Evolutionary conservation across 1,140 invertebrate genomes (phyloP), one percentile per base, ranked within the genome.

Genomic region (Anastrepha ludens): DNA sequence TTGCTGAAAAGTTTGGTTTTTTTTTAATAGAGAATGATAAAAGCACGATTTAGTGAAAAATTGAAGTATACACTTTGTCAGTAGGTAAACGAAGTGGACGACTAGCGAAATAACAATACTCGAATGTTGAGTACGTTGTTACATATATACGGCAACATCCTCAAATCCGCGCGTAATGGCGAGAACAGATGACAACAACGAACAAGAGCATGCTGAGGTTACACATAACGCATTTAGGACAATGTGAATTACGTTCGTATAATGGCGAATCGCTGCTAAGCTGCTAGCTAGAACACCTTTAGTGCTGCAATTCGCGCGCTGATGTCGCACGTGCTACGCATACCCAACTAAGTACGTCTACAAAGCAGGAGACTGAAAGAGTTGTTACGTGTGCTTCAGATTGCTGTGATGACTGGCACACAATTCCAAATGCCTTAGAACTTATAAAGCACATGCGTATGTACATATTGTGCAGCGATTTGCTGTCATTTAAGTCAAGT

Each of bases 301-400:
- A 81, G 74, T 81, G 74, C 74, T 55, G 74, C 74, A 55, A 81
- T 81, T 81, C 74, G 74, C 74, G 47, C 74, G 44, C 74, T 81
- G 74, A 81, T 81, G 74, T 81, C n/a, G 74, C 74, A 81, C 74
- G 74, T 81, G 74, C 44, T 29, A 81, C 74, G 74, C 74, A 81
- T 81, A 81, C 44, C n/a, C 74, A 81, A 81, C 41, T 55, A 50
- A 41, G 7, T 74, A 29, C n/a, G 6, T 55, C 50, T 11, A 55
- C 6, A 55, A 55, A 55, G 8, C 20, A 1, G 8, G 3, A 29
- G 74, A 50, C 74, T n/a, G 47, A 81, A 81, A 81, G 74, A 81
- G 74, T 81, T 81, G 74, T 29, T 20, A 55, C 41, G 74, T 55
- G 74, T 81, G 11, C 55, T 20, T 55, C 9, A 50, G 44, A 50